These are phyloP conservation scores for Eulemur albifrons DNA, from an alignment of 2,797 vertebrate species.

Conservation along the genomic window DNA sequence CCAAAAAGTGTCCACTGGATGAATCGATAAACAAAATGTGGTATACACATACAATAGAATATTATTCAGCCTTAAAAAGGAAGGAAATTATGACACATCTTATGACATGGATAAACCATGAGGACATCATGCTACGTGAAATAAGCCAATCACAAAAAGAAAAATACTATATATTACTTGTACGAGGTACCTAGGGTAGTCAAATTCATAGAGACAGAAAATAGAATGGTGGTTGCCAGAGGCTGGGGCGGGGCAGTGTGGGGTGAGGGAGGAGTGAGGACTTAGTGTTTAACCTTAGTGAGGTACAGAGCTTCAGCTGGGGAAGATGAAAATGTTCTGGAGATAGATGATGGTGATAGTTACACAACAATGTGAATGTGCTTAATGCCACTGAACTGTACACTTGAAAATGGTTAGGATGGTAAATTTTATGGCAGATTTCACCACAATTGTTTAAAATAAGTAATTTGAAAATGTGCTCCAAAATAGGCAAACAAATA, in stretches of 20 bases:
- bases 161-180: neutral
- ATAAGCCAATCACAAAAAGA: neutral
- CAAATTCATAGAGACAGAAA: neutral
- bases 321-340: neutral
- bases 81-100: neutral
- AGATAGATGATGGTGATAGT: neutral
- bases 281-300: neutral
- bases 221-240: neutral
- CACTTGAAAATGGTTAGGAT: neutral
- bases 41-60: neutral
- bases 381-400: neutral
- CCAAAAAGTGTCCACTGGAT: neutral
- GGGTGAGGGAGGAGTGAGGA: no score
- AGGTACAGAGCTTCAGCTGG: neutral
- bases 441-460: neutral
- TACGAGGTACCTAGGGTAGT: neutral
- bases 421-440: neutral
- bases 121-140: neutral
- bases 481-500: neutral
- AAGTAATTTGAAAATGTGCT: neutral
- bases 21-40: neutral
- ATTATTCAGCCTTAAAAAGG: neutral
- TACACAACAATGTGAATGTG: rapidly evolving
- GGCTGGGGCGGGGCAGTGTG: neutral
- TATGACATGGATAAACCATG: neutral